Evolutionary conservation across 2,113 vertebrate species (phyloP).

Genomic region (Phylloscopus whistleri): DNA sequence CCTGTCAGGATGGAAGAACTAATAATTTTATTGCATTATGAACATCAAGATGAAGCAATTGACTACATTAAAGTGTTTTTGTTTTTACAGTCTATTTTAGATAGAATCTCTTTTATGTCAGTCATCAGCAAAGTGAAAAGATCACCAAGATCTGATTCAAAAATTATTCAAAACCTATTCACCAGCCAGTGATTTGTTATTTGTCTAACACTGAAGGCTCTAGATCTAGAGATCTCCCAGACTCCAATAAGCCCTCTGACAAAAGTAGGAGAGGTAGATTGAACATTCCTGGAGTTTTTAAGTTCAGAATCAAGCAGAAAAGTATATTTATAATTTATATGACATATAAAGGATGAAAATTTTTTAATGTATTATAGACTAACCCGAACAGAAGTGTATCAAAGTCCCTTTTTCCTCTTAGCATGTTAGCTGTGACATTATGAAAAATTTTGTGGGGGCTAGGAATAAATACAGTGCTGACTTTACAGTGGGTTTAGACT

Average conservation of each 20-base stretch:
- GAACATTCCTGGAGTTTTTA: not conserved
- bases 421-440: not conserved
- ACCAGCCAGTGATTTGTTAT: not conserved
- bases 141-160: not conserved
- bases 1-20: not conserved
- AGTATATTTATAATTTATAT: not conserved
- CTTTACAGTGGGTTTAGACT: not conserved
- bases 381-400: not conserved
- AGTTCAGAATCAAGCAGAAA: not conserved
- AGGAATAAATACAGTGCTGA: not conserved
- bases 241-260: not conserved
- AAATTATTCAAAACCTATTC: not conserved
- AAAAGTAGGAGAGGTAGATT: not conserved
- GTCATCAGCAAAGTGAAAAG: not conserved
- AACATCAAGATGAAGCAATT: not conserved
- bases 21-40: not conserved
- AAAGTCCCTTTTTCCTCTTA: not conserved
- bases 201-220: not conserved
- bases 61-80: not conserved
- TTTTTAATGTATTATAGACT: not conserved
- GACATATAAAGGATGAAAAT: not conserved
- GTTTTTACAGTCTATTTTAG: not conserved
- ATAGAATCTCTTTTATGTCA: not conserved
- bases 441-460: not conserved
- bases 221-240: not conserved